Conservation (phyloP, 2,113 vertebrate species). For the Lamprologus tigripictilis region DNA sequence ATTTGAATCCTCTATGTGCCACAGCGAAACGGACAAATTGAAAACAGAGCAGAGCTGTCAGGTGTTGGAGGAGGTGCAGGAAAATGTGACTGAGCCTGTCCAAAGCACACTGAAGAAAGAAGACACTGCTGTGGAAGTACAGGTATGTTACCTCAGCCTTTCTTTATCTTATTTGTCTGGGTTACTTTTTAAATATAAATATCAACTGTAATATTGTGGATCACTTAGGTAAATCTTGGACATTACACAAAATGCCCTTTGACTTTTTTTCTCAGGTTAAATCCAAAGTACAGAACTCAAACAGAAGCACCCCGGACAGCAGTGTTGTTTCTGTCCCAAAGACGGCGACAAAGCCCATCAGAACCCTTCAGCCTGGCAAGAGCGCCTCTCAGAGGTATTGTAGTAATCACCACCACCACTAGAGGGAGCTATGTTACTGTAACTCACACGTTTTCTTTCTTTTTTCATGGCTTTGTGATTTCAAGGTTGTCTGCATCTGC, state of each 20-base stretch:
- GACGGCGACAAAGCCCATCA: background rate
- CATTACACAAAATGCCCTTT: background rate
- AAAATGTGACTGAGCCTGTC: background rate
- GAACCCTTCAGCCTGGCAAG: background rate
- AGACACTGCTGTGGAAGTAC: background rate
- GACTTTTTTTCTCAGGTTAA: slow-evolving; percentile 12
- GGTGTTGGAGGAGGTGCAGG: background rate
- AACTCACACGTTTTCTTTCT: background rate
- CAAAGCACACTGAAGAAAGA: background rate
- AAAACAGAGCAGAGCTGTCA: background rate
- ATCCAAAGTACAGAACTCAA: background rate
- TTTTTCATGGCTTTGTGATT: background rate
- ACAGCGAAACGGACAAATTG: background rate
- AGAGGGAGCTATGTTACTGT: background rate
- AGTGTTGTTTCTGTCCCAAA: background rate
- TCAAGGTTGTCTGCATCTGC: background rate
- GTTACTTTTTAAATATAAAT: background rate
- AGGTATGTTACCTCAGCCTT: slow-evolving; percentile 8
- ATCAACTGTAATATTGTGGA: background rate
- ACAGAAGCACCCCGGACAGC: background rate
- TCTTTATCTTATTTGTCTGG: background rate
- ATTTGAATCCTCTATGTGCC: slow-evolving; percentile 17
- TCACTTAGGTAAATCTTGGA: rapidly evolving
- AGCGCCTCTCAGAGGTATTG: background rate
- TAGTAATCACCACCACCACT: background rate